Conservation (phyloP, 2,888 invertebrate genomes). For the Salticus scenicus region DNA sequence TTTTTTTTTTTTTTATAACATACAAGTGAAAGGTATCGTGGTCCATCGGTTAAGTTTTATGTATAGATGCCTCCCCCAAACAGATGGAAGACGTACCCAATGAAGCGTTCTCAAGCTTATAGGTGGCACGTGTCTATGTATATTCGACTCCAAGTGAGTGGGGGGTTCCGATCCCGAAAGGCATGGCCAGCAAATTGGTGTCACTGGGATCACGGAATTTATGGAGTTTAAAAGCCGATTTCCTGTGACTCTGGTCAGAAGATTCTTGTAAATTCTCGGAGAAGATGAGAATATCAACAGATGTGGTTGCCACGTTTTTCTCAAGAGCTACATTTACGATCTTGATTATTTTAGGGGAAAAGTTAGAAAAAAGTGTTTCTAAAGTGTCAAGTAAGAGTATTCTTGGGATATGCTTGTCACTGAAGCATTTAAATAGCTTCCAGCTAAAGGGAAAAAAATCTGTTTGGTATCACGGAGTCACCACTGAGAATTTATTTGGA, state of each 20-base stretch:
- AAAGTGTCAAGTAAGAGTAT: no score
- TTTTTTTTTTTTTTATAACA: background rate
- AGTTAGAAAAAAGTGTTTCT: no score
- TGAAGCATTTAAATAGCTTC: no score
- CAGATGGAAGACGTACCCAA: constrained; percentile 67
- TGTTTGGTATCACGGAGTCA: no score
- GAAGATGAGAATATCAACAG: no score
- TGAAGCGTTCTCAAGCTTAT: constrained; percentile 53
- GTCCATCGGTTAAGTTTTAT: constrained; percentile 27
- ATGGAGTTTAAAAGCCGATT: constrained; percentile 4
- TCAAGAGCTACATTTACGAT: no score
- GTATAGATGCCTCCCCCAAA: constrained; percentile 25
- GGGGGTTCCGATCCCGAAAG: constrained; percentile 35
- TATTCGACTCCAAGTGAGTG: background rate
- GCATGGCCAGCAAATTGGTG: constrained; percentile 55
- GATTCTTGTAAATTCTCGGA: no score
- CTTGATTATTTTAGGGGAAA: no score
- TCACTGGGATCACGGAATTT: constrained; percentile 27
- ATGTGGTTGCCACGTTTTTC: no score
- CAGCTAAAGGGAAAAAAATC: no score
- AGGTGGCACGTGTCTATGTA: constrained; percentile 50
- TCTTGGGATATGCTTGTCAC: no score
- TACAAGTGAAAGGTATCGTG: background rate
- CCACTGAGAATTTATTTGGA: no score
- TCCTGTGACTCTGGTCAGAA: background rate